phyloP scores from a whole-genome alignment of 2,113 vertebrate genomes.

The Brevimyrus niger region DNA sequence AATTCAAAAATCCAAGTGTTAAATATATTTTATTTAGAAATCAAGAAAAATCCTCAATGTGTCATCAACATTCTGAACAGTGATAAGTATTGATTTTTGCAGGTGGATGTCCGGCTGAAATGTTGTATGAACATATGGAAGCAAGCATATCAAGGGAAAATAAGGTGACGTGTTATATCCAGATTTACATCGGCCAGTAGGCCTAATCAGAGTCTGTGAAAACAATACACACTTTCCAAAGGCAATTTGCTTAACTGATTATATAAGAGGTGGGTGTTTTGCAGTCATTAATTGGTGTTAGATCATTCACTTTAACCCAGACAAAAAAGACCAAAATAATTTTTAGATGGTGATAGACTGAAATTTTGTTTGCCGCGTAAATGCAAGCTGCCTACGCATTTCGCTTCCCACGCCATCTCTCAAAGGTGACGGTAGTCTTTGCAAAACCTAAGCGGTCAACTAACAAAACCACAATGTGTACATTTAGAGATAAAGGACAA shows the following conservation, averaged over 20 bases:
- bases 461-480: not conserved
- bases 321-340: not conserved
- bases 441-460: not conserved
- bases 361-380: not conserved
- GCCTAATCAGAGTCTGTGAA: not conserved
- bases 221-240: not conserved
- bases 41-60: not conserved
- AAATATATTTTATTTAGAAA: constrained; percentile 2
- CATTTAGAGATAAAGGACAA: not conserved
- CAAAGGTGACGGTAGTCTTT: not conserved
- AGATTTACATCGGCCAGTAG: not conserved
- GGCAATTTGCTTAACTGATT: not conserved
- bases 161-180: constrained; percentile 36
- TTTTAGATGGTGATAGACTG: not conserved
- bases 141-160: constrained; percentile 14
- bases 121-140: constrained; percentile 51
- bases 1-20: not conserved
- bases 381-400: not conserved
- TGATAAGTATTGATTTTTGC: not conserved
- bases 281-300: not conserved
- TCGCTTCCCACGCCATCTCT: not conserved
- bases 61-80: not conserved
- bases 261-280: not conserved
- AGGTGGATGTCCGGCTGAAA: constrained; percentile 23
- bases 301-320: not conserved